Evolutionary conservation across 2,888 invertebrate genomes (phyloP).

Genomic region (Scelioninae gen. 1): DNA sequence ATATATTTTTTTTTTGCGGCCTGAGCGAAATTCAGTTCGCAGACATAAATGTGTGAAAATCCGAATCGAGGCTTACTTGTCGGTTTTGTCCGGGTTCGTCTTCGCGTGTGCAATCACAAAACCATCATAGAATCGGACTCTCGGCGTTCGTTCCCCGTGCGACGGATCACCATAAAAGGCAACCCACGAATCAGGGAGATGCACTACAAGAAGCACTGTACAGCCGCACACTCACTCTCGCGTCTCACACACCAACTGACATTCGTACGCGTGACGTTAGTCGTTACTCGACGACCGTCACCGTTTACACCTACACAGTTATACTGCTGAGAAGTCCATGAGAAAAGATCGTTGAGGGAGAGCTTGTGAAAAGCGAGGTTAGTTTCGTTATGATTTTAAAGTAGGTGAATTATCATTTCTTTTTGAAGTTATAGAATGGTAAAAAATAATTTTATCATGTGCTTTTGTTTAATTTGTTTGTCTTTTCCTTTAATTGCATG

Average conservation of each 20-base stretch:
- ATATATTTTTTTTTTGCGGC: too few relatives aligned
- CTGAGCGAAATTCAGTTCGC: constrained; percentile 58
- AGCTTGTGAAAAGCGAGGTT: neutral
- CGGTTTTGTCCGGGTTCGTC: constrained; percentile 32
- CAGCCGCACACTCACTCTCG: constrained; percentile 35
- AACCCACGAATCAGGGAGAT: constrained; percentile 76
- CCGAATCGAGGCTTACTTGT: constrained; percentile 51
- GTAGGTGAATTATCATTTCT: too few relatives aligned
- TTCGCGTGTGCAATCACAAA: constrained; percentile 63
- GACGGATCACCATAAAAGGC: constrained; percentile 83
- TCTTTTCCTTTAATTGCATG: too few relatives aligned
- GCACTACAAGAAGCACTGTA: constrained; percentile 48
- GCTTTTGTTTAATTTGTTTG: too few relatives aligned
- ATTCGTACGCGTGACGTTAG: constrained; percentile 22
- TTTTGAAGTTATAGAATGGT: too few relatives aligned
- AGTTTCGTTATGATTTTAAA: neutral
- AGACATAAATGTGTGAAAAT: neutral
- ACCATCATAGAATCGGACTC: constrained; percentile 73
- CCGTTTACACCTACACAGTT: constrained; percentile 32
- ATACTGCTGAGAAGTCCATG: neutral
- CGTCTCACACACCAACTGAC: constrained; percentile 52
- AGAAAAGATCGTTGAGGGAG: neutral
- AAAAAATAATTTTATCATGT: too few relatives aligned
- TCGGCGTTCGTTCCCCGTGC: constrained; percentile 67
- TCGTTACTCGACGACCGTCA: constrained; percentile 28